Conservation (phyloP, 2,797 vertebrate species). For the Notamacropus eugenii region DNA sequence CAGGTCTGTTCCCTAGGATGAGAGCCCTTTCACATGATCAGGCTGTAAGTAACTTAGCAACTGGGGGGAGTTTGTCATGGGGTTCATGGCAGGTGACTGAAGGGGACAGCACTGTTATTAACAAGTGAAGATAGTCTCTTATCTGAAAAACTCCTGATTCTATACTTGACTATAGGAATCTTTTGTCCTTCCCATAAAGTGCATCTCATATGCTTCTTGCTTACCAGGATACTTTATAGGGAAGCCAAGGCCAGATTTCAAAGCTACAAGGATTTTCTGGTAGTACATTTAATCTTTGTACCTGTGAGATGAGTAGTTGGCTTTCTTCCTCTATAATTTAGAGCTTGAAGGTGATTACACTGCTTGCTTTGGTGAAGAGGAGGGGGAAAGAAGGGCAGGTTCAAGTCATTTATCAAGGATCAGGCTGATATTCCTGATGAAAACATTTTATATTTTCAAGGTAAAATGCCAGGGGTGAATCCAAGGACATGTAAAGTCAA, state of each 20-base stretch:
- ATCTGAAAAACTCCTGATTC: background rate
- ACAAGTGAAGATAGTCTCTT: background rate
- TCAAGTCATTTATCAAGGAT: constrained; percentile 43
- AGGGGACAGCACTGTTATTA: background rate
- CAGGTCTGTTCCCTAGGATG: background rate
- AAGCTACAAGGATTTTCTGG: background rate
- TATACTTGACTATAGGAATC: background rate
- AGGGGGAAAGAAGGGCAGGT: background rate
- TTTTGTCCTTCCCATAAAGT: constrained; percentile 44
- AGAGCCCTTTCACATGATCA: background rate
- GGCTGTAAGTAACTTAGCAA: background rate
- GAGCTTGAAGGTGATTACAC: constrained; percentile 16
- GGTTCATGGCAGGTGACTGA: background rate
- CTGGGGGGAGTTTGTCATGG: background rate
- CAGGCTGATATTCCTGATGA: background rate
- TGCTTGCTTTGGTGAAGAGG: background rate
- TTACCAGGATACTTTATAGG: constrained; percentile 43
- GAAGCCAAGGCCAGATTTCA: constrained; percentile 14
- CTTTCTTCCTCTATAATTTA: constrained; percentile 36
- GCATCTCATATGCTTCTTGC: constrained; percentile 13
- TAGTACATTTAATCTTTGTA: background rate
- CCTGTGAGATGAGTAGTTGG: background rate
- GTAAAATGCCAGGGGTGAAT: background rate
- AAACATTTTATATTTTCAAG: constrained; percentile 11
- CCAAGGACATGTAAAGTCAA: background rate